Conservation (phyloP, 2,113 vertebrate genomes). For the Vireo altiloquus region DNA sequence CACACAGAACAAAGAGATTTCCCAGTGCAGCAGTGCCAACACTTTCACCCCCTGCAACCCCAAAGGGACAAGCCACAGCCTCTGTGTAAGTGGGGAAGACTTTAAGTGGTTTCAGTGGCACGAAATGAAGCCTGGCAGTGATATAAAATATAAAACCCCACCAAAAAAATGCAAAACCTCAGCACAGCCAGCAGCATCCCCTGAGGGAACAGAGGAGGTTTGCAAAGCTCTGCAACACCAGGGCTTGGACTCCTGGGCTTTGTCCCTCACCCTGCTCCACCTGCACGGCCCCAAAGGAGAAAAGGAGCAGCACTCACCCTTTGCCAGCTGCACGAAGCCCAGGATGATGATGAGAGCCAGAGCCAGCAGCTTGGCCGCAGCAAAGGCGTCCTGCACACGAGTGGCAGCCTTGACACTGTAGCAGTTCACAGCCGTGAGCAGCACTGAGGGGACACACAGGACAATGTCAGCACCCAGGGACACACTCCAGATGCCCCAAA, state of each 20-base stretch:
- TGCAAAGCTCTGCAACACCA: background rate
- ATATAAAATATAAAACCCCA: background rate
- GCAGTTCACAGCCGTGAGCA: conserved; percentile 93
- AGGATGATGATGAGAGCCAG: conserved; percentile 91
- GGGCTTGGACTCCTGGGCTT: background rate
- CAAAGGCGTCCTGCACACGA: conserved; percentile 92
- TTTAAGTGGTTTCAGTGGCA: background rate
- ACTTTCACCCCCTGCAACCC: background rate
- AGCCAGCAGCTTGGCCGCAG: conserved; percentile 90
- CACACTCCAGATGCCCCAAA: accelerated
- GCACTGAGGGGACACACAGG: conserved; percentile 68
- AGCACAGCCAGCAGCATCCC: background rate
- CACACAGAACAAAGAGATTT: background rate
- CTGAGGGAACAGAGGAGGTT: too few species aligned
- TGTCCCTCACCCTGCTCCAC: background rate
- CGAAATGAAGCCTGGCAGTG: background rate
- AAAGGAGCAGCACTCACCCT: conserved; percentile 71
- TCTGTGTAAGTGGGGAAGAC: background rate
- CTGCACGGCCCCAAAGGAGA: background rate
- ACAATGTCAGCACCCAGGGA: background rate
- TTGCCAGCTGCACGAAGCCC: conserved; percentile 90
- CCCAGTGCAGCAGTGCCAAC: background rate
- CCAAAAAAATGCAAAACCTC: background rate
- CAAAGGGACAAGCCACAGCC: background rate
- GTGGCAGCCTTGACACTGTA: conserved; percentile 97